These are phyloP conservation scores for Microcebus lehilahytsara DNA, from an alignment of 2,113 vertebrate genomes.

Conservation along the genomic window DNA sequence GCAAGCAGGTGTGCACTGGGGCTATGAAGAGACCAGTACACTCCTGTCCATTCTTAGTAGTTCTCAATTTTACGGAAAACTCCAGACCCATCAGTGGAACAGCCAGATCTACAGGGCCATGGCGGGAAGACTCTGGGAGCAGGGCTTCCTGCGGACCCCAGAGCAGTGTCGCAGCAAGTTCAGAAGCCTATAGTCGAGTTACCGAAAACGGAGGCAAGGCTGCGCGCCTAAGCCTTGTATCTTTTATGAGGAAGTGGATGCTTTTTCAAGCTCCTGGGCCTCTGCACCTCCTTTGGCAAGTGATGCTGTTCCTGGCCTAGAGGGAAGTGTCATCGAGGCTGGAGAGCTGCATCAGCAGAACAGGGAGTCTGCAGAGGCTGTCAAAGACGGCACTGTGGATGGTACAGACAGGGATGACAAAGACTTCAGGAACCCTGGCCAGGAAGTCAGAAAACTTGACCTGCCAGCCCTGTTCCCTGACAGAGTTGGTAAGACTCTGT, in stretches of 20 bases:
- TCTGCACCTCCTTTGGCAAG: background rate
- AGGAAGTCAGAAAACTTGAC: background rate
- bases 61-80: background rate
- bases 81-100: background rate
- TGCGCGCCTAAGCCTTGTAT: background rate
- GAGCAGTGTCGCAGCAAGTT: slow-evolving; percentile 25
- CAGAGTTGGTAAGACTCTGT: background rate
- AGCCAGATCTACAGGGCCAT: background rate
- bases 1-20: background rate
- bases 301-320: background rate
- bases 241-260: background rate
- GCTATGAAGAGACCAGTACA: background rate
- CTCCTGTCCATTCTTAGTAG: background rate
- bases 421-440: background rate
- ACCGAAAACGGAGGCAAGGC: background rate
- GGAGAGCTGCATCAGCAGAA: background rate
- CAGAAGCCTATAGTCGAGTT: background rate
- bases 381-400: background rate
- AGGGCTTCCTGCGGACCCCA: background rate
- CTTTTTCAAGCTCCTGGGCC: background rate
- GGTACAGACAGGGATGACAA: background rate
- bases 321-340: background rate
- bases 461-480: background rate
- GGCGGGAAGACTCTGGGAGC: background rate
- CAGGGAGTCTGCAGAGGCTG: background rate